Conservation (phyloP, 2,888 invertebrate species). For the Falcaria lacertinaria region DNA sequence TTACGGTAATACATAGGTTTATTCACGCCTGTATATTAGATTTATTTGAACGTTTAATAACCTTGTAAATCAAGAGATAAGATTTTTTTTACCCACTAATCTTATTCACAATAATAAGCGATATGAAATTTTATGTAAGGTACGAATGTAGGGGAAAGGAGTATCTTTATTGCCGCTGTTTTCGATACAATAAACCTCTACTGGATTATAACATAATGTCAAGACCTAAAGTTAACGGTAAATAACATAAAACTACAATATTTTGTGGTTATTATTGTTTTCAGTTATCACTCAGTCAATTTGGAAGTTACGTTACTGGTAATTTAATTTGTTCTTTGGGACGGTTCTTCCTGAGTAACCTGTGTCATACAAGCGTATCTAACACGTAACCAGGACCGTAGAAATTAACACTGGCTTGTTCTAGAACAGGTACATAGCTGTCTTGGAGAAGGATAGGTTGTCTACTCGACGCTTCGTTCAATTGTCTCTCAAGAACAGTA, state of each 20-base stretch:
- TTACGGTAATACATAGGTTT: too few relatives aligned
- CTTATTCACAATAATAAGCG: too few relatives aligned
- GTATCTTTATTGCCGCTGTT: too few relatives aligned
- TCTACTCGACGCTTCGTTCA: constrained; percentile 67
- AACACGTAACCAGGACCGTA: constrained; percentile 50
- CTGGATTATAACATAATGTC: too few relatives aligned
- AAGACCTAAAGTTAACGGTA: constrained; percentile 3
- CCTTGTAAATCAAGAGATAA: too few relatives aligned
- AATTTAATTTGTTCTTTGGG: constrained; percentile 33
- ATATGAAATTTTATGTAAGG: too few relatives aligned
- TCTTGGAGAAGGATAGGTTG: constrained; percentile 70
- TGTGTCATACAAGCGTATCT: constrained; percentile 73
- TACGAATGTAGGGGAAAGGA: too few relatives aligned
- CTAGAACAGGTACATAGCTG: constrained; percentile 68
- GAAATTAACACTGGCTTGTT: constrained; percentile 40
- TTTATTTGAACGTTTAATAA: too few relatives aligned
- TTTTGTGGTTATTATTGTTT: constrained; percentile 13
- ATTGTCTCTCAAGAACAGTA: constrained; percentile 65
- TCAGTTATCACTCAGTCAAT: constrained; percentile 11
- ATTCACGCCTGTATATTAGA: too few relatives aligned
- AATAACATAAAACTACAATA: constrained; percentile 5
- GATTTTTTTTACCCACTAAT: too few relatives aligned
- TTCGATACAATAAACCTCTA: too few relatives aligned
- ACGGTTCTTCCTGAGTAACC: constrained; percentile 17
- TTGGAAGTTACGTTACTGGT: constrained; percentile 15